Percentiles rank a stretch among this genome's conserved stretches.
Conservation (phyloP, 2,113 vertebrate genomes). For the Hypomesus transpacificus region DNA sequence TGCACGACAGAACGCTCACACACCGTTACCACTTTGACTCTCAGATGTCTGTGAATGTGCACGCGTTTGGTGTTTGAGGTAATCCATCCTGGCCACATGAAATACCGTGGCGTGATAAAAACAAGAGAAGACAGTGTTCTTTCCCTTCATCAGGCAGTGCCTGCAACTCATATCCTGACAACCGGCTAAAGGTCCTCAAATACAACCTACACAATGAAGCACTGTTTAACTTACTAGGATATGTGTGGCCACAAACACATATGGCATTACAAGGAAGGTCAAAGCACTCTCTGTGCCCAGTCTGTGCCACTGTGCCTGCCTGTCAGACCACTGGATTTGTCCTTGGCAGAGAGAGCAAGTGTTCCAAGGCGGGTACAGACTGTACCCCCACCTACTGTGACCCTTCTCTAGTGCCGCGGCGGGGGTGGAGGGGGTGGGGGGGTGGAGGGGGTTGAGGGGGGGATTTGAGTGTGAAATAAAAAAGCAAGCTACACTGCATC, state of each 20-base stretch:
- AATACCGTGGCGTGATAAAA: no score
- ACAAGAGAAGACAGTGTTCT: no score
- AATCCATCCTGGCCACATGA: no score
- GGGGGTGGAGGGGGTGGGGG: no score
- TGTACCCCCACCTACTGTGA: neutral
- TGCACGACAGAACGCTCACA: conserved; percentile 7
- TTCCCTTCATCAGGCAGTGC: no score
- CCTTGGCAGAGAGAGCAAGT: conserved; percentile 15
- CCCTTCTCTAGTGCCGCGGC: neutral
- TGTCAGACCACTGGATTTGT: neutral
- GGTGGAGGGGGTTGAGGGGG: no score
- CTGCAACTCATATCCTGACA: no score
- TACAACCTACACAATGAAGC: neutral
- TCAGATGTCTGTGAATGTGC: neutral
- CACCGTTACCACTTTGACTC: neutral
- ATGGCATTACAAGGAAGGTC: conserved; percentile 2
- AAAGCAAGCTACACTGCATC: neutral
- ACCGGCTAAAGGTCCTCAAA: neutral
- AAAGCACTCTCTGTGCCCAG: neutral
- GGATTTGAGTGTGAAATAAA: neutral
- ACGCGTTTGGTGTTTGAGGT: no score
- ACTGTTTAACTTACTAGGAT: neutral
- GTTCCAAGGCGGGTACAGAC: conserved; percentile 7
- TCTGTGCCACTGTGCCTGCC: neutral
- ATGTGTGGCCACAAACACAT: neutral